phyloP scores from a whole-genome alignment of 1,140 invertebrate genomes.

The Limonius californicus region DNA sequence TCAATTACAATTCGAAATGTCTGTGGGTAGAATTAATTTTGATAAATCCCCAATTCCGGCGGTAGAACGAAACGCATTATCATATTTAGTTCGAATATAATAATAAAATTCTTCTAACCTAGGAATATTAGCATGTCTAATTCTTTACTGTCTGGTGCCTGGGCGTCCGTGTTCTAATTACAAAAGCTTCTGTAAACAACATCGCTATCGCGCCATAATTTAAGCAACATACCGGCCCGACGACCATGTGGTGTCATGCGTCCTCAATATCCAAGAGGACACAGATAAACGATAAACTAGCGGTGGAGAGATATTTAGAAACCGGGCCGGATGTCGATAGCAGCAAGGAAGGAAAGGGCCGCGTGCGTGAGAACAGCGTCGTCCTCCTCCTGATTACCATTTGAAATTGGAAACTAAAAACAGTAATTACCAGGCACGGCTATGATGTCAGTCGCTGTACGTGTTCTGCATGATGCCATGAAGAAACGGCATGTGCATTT shows the following conservation, averaged over 20 bases:
- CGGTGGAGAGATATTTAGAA: constrained; percentile 8
- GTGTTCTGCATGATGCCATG: constrained; percentile 28
- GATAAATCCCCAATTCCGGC: no score
- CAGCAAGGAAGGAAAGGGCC: constrained; percentile 24
- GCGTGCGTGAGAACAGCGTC: constrained; percentile 32
- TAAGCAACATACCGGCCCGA: neutral
- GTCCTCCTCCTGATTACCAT: constrained; percentile 30
- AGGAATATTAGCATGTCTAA: neutral
- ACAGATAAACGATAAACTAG: constrained; percentile 6
- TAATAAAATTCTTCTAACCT: no score
- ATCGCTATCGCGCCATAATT: neutral
- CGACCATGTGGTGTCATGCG: constrained; percentile 3
- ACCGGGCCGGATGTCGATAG: constrained; percentile 23
- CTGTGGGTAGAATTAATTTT: no score
- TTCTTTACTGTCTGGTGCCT: neutral
- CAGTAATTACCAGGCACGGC: constrained; percentile 33
- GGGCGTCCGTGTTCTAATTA: neutral
- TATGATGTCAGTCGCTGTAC: constrained; percentile 30
- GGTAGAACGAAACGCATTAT: no score
- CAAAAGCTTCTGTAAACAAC: neutral
- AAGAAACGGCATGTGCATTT: constrained; percentile 1
- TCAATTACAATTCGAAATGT: no score
- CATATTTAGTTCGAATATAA: no score
- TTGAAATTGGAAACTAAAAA: constrained; percentile 35
- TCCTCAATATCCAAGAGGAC: neutral